Evolutionary conservation across 2,888 invertebrate genomes (phyloP).

Genomic region (Morpho achilles): DNA sequence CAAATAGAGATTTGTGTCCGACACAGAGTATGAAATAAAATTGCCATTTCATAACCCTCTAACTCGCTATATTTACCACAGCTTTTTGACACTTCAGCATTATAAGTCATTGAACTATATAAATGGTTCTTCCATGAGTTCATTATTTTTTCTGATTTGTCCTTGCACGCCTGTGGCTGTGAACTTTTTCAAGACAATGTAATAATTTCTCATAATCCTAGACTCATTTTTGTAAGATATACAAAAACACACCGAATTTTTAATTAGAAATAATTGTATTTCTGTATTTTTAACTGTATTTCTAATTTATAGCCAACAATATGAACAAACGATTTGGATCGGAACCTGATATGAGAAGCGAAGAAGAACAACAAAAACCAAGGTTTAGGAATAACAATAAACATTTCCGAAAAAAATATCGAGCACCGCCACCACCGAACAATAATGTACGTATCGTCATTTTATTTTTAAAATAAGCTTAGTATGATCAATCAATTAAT

Average conservation of each 20-base stretch:
- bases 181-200: too few species aligned
- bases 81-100: too few species aligned
- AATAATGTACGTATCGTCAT: slow-evolving; percentile 50
- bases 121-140: not conserved
- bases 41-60: too few species aligned
- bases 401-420: slow-evolving; percentile 87
- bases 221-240: too few species aligned
- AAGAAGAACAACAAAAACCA: slow-evolving; percentile 60
- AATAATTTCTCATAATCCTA: not conserved
- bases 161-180: not conserved
- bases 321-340: slow-evolving; percentile 83
- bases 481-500: too few species aligned
- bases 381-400: slow-evolving; percentile 49
- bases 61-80: too few species aligned
- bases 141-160: not conserved
- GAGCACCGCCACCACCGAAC: slow-evolving; percentile 83
- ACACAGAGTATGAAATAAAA: too few species aligned
- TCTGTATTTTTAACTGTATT: too few species aligned
- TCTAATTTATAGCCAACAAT: slow-evolving; percentile 41
- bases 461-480: too few species aligned
- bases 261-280: too few species aligned
- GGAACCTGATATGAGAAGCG: slow-evolving; percentile 83
- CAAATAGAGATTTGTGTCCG: too few species aligned
- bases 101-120: not conserved
- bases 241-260: too few species aligned